Conservation (phyloP, 1,140 invertebrate species). For the Eupeodes corollae region DNA sequence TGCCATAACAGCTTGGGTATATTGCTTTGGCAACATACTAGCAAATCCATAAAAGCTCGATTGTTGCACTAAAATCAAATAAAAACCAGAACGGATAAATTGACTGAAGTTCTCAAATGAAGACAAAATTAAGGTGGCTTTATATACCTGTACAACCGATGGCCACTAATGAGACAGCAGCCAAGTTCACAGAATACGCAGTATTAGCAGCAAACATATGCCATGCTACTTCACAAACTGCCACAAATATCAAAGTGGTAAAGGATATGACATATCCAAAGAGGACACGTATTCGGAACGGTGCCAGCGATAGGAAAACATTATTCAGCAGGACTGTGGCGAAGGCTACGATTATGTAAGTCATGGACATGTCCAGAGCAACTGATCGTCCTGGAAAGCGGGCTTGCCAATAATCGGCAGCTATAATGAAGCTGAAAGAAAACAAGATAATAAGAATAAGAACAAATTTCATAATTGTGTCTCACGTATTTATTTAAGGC, state of each 20-base stretch:
- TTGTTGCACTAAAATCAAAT: constrained; percentile 60
- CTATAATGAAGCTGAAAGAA: constrained; percentile 70
- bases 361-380: constrained; percentile 83
- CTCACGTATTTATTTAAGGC: no score
- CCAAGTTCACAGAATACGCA: constrained; percentile 70
- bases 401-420: constrained; percentile 78
- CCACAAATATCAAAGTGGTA: constrained; percentile 66
- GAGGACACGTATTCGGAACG: constrained; percentile 69
- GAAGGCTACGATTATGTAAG: constrained; percentile 79
- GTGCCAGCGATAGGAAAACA: constrained; percentile 68
- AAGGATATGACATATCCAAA: constrained; percentile 80
- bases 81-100: background rate
- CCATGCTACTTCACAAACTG: constrained; percentile 74
- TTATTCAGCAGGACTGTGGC: constrained; percentile 78
- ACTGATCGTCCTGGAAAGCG: constrained; percentile 73
- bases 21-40: constrained; percentile 73
- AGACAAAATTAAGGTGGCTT: background rate
- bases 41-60: constrained; percentile 90
- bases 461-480: no score
- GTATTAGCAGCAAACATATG: constrained; percentile 56
- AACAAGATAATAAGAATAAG: no score
- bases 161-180: constrained; percentile 72
- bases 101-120: background rate
- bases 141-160: constrained; percentile 71
- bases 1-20: constrained; percentile 87